Evolutionary conservation across 92 coral and sea anemone species (phyloP).

Genomic region (Hydrozoanthus gracilis): DNA sequence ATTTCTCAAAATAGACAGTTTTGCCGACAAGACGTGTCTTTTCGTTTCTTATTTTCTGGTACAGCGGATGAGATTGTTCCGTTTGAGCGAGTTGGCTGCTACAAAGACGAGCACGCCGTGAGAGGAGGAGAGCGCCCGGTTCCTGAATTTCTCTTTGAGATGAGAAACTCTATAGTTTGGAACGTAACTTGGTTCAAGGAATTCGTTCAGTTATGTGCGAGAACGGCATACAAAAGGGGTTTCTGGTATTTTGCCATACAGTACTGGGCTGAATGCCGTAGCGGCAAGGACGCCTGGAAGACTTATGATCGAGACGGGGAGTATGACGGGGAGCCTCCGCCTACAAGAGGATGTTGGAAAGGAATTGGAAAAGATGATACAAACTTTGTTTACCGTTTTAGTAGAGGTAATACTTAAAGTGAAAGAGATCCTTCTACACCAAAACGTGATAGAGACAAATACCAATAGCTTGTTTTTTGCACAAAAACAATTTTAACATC

Average conservation of each 20-base stretch:
- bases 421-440: neutral
- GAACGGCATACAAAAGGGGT: conserved; percentile 1
- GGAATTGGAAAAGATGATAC: conserved; percentile 30
- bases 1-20: too few relatives aligned
- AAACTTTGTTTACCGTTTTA: conserved; percentile 27
- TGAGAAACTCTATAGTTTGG: neutral
- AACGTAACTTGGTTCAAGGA: neutral
- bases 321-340: neutral
- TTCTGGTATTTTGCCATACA: conserved; percentile 44
- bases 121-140: neutral
- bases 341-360: neutral
- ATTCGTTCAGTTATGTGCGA: conserved; percentile 13
- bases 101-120: conserved; percentile 4
- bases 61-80: conserved; percentile 3
- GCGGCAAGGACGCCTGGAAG: conserved; percentile 22
- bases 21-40: too few relatives aligned
- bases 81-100: conserved; percentile 35
- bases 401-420: neutral
- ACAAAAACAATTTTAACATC: too few relatives aligned
- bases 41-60: neutral
- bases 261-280: conserved; percentile 27
- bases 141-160: neutral
- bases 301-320: conserved; percentile 25
- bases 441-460: too few relatives aligned
- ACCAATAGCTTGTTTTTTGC: too few relatives aligned